These are phyloP conservation scores for Notoglanidium macrostoma DNA, from an alignment of 2,797 vertebrate genomes.

Conservation along the genomic window DNA sequence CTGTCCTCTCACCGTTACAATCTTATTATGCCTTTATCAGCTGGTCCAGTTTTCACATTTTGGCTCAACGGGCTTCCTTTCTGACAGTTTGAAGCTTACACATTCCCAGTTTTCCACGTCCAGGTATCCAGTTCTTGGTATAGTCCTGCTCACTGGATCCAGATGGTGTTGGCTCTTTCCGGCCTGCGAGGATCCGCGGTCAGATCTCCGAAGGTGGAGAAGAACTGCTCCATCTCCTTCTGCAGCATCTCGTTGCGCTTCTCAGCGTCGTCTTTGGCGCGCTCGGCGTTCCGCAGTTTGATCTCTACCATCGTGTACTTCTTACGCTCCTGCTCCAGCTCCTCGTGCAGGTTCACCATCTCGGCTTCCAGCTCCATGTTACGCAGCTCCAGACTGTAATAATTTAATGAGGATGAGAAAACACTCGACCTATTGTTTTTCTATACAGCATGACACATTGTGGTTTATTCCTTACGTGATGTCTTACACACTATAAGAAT, in stretches of 20 bases:
- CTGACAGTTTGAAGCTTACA: background rate
- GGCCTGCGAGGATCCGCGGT: conserved; percentile 84
- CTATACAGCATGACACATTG: background rate
- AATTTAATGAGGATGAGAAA: background rate
- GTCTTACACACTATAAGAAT: too few relatives aligned
- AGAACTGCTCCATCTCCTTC: conserved; percentile 99
- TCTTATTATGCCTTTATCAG: background rate
- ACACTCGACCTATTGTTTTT: background rate
- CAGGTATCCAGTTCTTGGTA: conserved; percentile 1
- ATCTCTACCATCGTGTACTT: conserved; percentile 99
- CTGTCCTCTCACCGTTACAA: background rate
- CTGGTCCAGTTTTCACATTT: conserved; percentile 43
- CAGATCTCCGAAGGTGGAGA: conserved; percentile 95
- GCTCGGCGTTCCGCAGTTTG: conserved; percentile 96
- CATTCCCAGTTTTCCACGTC: background rate
- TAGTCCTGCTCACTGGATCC: conserved; percentile 84
- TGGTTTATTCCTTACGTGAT: background rate
- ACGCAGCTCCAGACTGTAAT: conserved; percentile 87
- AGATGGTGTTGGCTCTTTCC: conserved; percentile 90
- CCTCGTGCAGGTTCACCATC: conserved; percentile 89
- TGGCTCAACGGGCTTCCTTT: conserved; percentile 34
- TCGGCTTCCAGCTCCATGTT: conserved; percentile 92
- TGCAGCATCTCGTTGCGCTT: conserved; percentile 96
- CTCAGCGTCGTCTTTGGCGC: conserved; percentile 95
- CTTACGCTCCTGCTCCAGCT: conserved; percentile 96